These are phyloP conservation scores for Xanthia icteritia DNA, from an alignment of 2,888 invertebrate species.

Conservation along the genomic window DNA sequence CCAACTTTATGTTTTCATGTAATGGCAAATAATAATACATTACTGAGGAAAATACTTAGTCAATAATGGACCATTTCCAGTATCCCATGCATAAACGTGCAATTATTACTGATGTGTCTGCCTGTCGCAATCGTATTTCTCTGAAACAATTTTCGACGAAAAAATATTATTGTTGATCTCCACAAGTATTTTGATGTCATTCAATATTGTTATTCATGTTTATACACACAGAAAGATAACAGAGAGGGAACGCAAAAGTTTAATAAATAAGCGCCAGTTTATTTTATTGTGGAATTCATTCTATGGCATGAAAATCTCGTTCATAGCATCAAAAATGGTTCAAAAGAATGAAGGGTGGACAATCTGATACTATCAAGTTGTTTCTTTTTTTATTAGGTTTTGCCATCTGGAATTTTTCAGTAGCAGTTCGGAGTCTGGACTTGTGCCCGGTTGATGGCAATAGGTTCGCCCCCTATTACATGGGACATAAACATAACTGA, in stretches of 20 bases:
- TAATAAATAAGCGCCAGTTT: conserved; percentile 44
- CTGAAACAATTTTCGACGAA: not conserved
- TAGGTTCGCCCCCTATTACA: no score
- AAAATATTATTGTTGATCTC: not conserved
- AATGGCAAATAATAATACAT: not conserved
- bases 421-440: not conserved
- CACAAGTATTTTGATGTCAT: conserved; percentile 6
- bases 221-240: conserved; percentile 34
- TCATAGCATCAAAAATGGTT: not conserved
- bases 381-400: no score
- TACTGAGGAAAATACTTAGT: not conserved
- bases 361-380: not conserved
- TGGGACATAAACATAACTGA: no score
- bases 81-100: not conserved
- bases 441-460: not conserved
- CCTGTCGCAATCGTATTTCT: not conserved
- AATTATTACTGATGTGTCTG: not conserved
- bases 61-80: not conserved
- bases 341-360: not conserved
- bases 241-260: conserved; percentile 40
- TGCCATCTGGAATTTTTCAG: not conserved
- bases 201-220: conserved; percentile 15
- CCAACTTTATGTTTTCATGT: not conserved
- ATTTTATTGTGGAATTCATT: conserved; percentile 39
- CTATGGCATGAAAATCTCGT: conserved; percentile 8